Evolutionary conservation across 2,113 vertebrate species (phyloP).

Genomic region (Passer domesticus): DNA sequence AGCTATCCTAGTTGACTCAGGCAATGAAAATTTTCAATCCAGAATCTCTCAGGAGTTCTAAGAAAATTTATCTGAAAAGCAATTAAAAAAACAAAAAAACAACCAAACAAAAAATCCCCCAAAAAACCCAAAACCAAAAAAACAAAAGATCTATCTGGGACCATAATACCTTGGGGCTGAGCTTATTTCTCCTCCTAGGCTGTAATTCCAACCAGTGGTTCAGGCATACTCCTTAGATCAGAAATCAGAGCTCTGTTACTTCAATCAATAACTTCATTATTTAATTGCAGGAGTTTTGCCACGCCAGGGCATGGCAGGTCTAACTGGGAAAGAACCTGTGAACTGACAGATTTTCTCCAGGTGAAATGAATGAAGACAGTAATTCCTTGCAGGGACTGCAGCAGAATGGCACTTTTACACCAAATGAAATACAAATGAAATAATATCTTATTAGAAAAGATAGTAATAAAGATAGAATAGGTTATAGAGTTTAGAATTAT

Average conservation of each 20-base stretch:
- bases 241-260: neutral
- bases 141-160: neutral
- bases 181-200: neutral
- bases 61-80: neutral
- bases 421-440: neutral
- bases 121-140: too few species aligned
- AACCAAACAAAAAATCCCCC: neutral
- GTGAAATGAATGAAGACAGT: neutral
- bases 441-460: neutral
- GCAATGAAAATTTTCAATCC: neutral
- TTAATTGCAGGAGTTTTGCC: neutral
- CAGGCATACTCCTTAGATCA: neutral
- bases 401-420: neutral
- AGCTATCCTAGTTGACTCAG: neutral
- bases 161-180: neutral
- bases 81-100: neutral
- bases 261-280: neutral
- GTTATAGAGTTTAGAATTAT: neutral
- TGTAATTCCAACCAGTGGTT: neutral
- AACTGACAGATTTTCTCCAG: neutral
- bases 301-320: neutral
- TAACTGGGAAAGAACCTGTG: neutral
- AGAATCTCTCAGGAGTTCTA: neutral
- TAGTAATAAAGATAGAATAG: neutral
- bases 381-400: neutral